phyloP scores from a whole-genome alignment of 2,888 invertebrate genomes.

The Acronicta aceris region DNA sequence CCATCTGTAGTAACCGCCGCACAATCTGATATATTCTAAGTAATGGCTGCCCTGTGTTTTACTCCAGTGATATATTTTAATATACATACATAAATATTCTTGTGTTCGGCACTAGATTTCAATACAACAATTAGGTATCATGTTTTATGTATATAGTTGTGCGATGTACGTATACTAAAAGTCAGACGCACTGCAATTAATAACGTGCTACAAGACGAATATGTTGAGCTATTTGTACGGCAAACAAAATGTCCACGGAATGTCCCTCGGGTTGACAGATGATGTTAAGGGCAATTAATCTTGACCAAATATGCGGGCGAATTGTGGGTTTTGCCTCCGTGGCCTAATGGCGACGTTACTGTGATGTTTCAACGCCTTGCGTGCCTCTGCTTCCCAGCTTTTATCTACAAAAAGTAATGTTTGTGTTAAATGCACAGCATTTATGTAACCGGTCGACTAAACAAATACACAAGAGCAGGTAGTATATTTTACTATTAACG shows the following conservation, averaged over 20 bases:
- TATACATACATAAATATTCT: background rate
- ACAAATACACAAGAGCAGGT: slow-evolving; percentile 12
- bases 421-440: slow-evolving; percentile 22
- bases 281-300: slow-evolving; percentile 86
- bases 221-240: slow-evolving; percentile 78
- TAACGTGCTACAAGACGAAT: slow-evolving; percentile 70
- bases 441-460: slow-evolving; percentile 2
- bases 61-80: slow-evolving; percentile 4
- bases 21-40: slow-evolving; percentile 32
- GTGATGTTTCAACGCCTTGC: slow-evolving; percentile 57
- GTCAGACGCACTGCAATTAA: slow-evolving; percentile 59
- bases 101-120: background rate
- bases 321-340: slow-evolving; percentile 74
- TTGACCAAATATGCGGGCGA: slow-evolving; percentile 86
- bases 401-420: slow-evolving; percentile 33
- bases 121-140: background rate
- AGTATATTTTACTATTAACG: slow-evolving; percentile 19
- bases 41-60: slow-evolving; percentile 23
- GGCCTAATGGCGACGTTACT: slow-evolving; percentile 75
- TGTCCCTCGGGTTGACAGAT: slow-evolving; percentile 83
- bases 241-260: slow-evolving; percentile 82
- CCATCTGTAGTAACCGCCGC: slow-evolving; percentile 33
- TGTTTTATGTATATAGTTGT: slow-evolving; percentile 8
- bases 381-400: slow-evolving; percentile 46
- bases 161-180: slow-evolving; percentile 28